phyloP scores from a whole-genome alignment of 2,113 vertebrate genomes.

The Ivindomyrus marchei region DNA sequence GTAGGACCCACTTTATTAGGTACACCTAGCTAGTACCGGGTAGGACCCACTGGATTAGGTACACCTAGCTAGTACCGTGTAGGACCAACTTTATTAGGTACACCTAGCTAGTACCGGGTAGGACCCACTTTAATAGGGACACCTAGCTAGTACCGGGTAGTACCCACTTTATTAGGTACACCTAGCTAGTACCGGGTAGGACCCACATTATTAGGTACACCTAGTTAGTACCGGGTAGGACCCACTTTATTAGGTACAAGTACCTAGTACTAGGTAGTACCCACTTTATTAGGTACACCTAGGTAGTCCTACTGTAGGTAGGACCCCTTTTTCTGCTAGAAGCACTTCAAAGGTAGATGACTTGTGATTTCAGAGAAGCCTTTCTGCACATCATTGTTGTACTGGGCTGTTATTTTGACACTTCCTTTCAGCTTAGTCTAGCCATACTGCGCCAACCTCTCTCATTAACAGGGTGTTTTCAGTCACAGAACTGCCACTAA shows the following conservation, averaged over 20 bases:
- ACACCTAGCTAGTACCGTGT: not conserved
- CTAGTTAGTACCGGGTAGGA: too few relatives aligned
- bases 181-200: not conserved
- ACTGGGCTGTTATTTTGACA: not conserved
- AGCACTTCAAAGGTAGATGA: not conserved
- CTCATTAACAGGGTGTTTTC: not conserved
- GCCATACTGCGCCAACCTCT: not conserved
- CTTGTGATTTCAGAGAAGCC: not conserved
- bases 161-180: not conserved
- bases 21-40: not conserved
- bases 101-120: not conserved
- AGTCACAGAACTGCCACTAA: not conserved
- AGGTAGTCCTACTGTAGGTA: not conserved
- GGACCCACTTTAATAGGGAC: not conserved
- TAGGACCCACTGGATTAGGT: not conserved
- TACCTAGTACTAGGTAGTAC: too few relatives aligned
- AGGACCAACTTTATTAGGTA: not conserved
- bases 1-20: not conserved
- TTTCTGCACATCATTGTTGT: not conserved
- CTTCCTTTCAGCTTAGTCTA: not conserved
- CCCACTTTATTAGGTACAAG: not conserved
- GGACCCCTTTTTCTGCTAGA: not conserved
- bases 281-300: not conserved
- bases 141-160: not conserved
- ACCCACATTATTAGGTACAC: too few relatives aligned